phyloP scores from a whole-genome alignment of 2,888 invertebrate species.

The Zaprionus bogoriensis region DNA sequence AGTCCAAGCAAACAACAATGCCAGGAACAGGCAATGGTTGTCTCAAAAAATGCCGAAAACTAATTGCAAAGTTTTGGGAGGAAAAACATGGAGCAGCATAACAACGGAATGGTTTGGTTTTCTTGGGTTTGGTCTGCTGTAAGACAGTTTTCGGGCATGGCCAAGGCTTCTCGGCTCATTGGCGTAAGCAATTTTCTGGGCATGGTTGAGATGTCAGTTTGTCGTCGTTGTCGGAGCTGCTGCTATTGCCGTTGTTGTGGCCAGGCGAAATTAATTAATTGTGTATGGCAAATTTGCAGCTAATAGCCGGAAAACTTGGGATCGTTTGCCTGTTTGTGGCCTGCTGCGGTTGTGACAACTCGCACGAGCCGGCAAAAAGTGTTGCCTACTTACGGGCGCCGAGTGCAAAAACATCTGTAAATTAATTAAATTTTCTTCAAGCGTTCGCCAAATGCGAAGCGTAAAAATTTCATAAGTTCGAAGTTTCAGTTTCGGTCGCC shows the following conservation, averaged over 20 bases:
- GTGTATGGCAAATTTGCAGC: conserved; percentile 74
- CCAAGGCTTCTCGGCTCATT: conserved; percentile 36
- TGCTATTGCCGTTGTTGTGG: conserved; percentile 30
- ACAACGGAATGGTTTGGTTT: conserved; percentile 42
- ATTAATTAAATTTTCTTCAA: conserved; percentile 54
- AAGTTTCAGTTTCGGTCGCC: conserved; percentile 10
- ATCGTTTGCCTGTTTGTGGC: conserved; percentile 52
- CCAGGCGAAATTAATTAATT: conserved; percentile 69
- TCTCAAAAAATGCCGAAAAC: conserved; percentile 48
- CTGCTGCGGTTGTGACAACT: conserved; percentile 57
- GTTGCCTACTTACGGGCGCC: conserved; percentile 36
- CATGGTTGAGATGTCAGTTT: conserved; percentile 47
- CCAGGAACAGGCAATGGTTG: conserved; percentile 17
- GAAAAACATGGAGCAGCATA: conserved; percentile 32
- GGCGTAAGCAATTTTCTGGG: conserved; percentile 40
- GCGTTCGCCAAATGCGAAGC: conserved; percentile 5
- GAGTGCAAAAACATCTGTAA: conserved; percentile 22
- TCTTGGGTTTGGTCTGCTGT: conserved; percentile 5
- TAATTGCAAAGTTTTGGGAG: conserved; percentile 63
- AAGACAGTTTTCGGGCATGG: conserved; percentile 23
- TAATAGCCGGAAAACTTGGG: conserved; percentile 66
- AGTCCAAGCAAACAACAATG: neutral
- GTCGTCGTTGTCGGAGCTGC: conserved; percentile 1
- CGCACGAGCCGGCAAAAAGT: conserved; percentile 11
- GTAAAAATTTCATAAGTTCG: conserved; percentile 27